phyloP scores from a whole-genome alignment of 2,888 invertebrate species.

The Yponomeuta sedellus region DNA sequence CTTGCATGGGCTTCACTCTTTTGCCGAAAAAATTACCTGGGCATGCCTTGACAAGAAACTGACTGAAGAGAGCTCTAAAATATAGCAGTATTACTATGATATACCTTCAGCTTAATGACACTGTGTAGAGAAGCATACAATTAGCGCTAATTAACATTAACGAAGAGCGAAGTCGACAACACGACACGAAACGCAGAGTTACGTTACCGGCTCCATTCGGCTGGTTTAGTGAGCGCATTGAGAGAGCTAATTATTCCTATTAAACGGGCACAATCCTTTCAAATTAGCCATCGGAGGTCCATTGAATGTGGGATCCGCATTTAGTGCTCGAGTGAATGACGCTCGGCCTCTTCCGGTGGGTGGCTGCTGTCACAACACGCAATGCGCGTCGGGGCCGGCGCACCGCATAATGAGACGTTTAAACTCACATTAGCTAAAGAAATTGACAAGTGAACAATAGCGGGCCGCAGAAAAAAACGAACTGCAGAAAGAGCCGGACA shows the following conservation, averaged over 20 bases:
- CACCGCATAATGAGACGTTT: slow-evolving; percentile 76
- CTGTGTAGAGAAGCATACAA: slow-evolving; percentile 24
- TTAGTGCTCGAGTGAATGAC: slow-evolving; percentile 72
- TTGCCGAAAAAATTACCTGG: slow-evolving; percentile 57
- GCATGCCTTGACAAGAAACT: slow-evolving; percentile 25
- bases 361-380: slow-evolving; percentile 76
- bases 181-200: slow-evolving; percentile 38
- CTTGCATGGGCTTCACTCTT: slow-evolving; percentile 28
- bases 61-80: neutral
- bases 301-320: slow-evolving; percentile 71
- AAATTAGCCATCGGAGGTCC: slow-evolving; percentile 70
- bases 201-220: slow-evolving; percentile 34
- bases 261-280: slow-evolving; percentile 69
- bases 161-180: slow-evolving; percentile 42
- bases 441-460: slow-evolving; percentile 77
- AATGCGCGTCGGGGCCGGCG: slow-evolving; percentile 70
- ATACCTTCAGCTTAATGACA: neutral
- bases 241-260: slow-evolving; percentile 70
- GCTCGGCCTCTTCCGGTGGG: slow-evolving; percentile 74
- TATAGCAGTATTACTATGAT: neutral
- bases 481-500: slow-evolving; percentile 74
- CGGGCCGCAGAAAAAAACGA: slow-evolving; percentile 61
- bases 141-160: slow-evolving; percentile 47
- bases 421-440: slow-evolving; percentile 75
- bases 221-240: slow-evolving; percentile 33